Base-by-base conservation (phyloP, 1,140 invertebrate species). In the Cephus cinctus region DNA sequence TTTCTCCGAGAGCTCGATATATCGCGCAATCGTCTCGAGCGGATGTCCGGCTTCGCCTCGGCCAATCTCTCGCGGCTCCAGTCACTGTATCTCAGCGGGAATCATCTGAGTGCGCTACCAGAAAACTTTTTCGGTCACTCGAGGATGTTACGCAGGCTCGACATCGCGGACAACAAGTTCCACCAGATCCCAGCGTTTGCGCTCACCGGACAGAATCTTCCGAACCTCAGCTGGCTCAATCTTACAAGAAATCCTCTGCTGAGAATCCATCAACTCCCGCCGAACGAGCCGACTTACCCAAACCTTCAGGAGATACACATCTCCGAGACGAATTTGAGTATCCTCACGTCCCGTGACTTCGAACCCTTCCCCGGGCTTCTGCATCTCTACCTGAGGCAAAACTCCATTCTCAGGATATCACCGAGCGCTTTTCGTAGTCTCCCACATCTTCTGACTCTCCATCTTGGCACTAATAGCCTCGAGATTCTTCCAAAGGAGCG, bases 281-380 rank as follows among this genome's bases (percentile, higher is more conserved):
- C 82, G 1, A n/a, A n/a, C n/a, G 78, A 81, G 5, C 79, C 82
- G 25, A 80, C 76, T 57, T 85, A 86, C 68, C 85, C 87, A n/a
- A 70, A 83, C 8, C 76, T 94, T 0, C 83, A 90, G 66, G 88
- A 92, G 68, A 78, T 95, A 5, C 85, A 89, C 61, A 86, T 94
- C 43, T 86, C 84, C 34, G 80, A 83, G 15, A 94, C 91, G 1
- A 94, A 94, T 67, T 75, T 95, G 9, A 89, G 83, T 2, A 86
- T 94, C 39, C 80, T 96, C 3, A 92, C 90, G 0, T 90, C 89
- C 32, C 88, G 88, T 60, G 92, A 94, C 58, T 94, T 96, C 61
- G 86, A 90, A 61, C 83, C 88, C n/a, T 94, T 94, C 58, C 86
- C 89, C 2, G 82, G 83, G 0, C 74, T 96, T 6, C 80, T 87